Evolutionary conservation across 2,888 invertebrate species (phyloP), one percentile per base, ranked within the genome.

Genomic region (Drosophila gaucha): DNA sequence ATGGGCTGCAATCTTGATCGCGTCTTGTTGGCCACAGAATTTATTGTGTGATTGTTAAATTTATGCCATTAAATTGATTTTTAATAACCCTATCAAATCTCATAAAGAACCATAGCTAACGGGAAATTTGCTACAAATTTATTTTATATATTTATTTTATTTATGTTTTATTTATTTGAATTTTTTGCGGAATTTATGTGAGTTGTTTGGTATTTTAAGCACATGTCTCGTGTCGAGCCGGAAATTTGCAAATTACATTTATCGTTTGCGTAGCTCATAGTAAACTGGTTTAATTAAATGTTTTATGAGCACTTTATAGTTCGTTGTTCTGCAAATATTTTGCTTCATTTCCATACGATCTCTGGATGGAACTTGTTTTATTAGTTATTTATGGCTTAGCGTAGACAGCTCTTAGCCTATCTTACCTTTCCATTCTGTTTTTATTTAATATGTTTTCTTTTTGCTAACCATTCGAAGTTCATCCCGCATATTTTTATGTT

Each of bases 51-150:
- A 4, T 51, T 51, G 26, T 36, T 46, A 31, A 75, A 72, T 55
- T 70, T 52, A 76, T 76, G 76, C 70, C 35, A 64, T 64, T 12
- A 56, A 76, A 70, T 76, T 58, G 51, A 43, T 36, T 72, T 70
- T 76, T 12, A 63, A 57, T 55, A 22, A 10, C 41, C 44, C 16
- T 1, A 46, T 55, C 26, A 59, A 9, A 30, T 22, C 3, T n/a
- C 38, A 66, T 46, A 39, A 58, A 14, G 6, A 41, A 24, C 31
- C 22, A 6, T 16, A 2, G 49, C 16, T 57, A 69, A 75, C 46
- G 76, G 71, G 30, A 71, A 35, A 55, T 46, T 47, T 28, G 14
- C 22, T 22, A 30, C 16, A 39, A 18, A 9, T 64, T 1, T 39
- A 14, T 31, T 8, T 38, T 10, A 36, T 39, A 14, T 26, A 36